Percentiles rank a stretch among this genome's conserved stretches.
phyloP scores from a whole-genome alignment of 2,113 vertebrate species.

The Thalassarche chlororhynchos region DNA sequence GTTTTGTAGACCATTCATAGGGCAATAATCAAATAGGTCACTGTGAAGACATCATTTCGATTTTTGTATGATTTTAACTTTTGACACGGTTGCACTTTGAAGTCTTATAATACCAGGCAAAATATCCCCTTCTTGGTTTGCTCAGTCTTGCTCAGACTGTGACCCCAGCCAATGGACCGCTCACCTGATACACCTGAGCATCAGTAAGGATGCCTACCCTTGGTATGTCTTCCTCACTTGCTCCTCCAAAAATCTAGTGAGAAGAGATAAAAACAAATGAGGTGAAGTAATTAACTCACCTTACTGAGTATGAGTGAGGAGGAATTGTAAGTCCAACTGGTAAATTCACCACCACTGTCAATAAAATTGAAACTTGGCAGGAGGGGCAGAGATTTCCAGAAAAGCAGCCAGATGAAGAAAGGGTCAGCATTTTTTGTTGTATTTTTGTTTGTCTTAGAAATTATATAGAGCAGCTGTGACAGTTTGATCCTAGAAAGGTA shows the following conservation, averaged over 20 bases:
- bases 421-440: not conserved
- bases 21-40: not conserved
- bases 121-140: not conserved
- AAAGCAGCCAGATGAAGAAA: not conserved
- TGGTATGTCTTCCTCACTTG: not conserved
- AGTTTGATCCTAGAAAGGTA: not conserved
- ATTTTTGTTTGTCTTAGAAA: not conserved
- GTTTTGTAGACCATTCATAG: not conserved
- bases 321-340: not conserved
- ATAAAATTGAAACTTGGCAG: not conserved
- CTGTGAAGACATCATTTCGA: not conserved
- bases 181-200: not conserved
- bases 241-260: not conserved
- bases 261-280: not conserved
- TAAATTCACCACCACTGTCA: not conserved
- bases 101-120: not conserved
- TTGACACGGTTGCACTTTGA: not conserved
- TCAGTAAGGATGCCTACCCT: not conserved
- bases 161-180: not conserved
- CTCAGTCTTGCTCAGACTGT: not conserved
- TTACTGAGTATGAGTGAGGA: not conserved
- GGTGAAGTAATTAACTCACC: not conserved
- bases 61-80: not conserved
- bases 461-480: not conserved
- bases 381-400: not conserved